A percentile compares a stretch with the other conserved stretches of the same genome.
Conservation (phyloP, 2,888 invertebrate species). For the Cosmorhoe ocellata region DNA sequence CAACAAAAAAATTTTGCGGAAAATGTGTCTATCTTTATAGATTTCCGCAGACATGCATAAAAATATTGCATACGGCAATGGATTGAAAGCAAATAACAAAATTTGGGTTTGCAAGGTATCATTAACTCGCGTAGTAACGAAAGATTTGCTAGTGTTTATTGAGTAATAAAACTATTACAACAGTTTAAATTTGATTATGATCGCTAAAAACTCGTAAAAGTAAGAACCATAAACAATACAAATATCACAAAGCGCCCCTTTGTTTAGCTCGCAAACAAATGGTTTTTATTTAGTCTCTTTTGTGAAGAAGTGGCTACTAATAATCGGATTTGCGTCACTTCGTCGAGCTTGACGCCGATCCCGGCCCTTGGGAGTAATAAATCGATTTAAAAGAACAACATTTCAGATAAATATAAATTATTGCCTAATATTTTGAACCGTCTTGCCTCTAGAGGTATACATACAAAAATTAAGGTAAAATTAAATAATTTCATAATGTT, state of each 20-base stretch:
- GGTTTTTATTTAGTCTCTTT: constrained; percentile 16
- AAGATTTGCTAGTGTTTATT: no score
- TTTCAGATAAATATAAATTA: constrained; percentile 20
- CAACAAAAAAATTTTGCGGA: no score
- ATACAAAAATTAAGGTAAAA: constrained; percentile 1
- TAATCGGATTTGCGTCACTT: constrained; percentile 26
- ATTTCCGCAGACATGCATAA: no score
- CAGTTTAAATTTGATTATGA: no score
- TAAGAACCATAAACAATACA: not conserved
- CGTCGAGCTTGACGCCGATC: constrained; percentile 20
- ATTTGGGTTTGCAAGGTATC: no score
- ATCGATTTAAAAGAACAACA: constrained; percentile 21
- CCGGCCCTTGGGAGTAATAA: constrained; percentile 21
- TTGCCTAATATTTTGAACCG: constrained; percentile 14
- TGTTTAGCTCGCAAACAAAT: constrained; percentile 11
- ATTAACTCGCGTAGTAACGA: no score
- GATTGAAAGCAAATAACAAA: no score
- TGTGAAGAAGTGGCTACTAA: constrained; percentile 23
- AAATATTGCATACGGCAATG: no score
- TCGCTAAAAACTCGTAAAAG: not conserved
- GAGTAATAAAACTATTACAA: no score
- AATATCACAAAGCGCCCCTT: not conserved
- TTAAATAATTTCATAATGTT: not conserved
- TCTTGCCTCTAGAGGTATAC: not conserved
- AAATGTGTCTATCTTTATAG: no score